phyloP scores from a whole-genome alignment of 2,888 invertebrate genomes.

The Clepsis dumicolana region DNA sequence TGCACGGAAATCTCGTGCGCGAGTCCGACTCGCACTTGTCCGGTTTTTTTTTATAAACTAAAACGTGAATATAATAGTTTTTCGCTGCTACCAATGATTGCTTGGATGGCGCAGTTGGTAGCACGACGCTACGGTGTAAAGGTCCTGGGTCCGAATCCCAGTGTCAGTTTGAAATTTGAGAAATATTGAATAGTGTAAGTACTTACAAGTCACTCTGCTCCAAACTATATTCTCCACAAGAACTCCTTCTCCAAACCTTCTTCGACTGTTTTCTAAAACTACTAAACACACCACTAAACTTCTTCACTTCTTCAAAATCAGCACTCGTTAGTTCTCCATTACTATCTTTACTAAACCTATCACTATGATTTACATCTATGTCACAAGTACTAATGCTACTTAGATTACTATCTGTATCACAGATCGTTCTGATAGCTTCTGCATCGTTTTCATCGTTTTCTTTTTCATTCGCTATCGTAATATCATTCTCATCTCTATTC shows the following conservation, averaged over 20 bases:
- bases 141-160: no score
- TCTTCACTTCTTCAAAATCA: conserved; percentile 1
- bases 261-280: conserved; percentile 20
- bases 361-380: background rate
- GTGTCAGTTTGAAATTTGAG: background rate
- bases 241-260: conserved; percentile 13
- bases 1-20: no score
- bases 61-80: no score
- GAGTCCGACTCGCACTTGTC: no score
- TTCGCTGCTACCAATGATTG: no score
- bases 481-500: background rate
- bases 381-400: background rate
- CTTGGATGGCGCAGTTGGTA: no score
- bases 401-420: background rate
- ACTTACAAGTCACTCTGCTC: conserved; percentile 17
- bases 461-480: background rate
- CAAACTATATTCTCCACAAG: background rate
- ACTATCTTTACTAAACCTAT: background rate
- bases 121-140: no score
- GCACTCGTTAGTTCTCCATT: background rate
- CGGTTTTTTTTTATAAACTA: no score
- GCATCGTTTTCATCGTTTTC: background rate
- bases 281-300: conserved; percentile 19
- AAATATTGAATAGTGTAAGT: background rate
- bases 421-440: background rate